phyloP scores from a whole-genome alignment of 1,140 invertebrate species.

The Telenomus remus region DNA sequence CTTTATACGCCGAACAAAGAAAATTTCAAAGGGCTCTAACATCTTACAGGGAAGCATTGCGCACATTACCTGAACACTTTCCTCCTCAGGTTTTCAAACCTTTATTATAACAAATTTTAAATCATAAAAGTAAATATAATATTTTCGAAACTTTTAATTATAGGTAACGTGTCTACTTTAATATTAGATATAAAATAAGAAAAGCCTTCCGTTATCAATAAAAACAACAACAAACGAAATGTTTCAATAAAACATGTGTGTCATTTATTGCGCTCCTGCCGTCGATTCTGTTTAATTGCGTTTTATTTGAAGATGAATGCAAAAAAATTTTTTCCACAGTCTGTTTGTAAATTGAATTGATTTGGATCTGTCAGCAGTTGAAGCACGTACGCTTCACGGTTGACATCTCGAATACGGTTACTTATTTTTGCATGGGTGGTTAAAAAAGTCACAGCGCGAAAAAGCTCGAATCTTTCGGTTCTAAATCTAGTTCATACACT shows the following conservation, averaged over 20 bases:
- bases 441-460: too few species aligned
- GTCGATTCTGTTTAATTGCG: not conserved
- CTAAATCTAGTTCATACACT: too few species aligned
- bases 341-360: too few species aligned
- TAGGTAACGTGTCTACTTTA: conserved; percentile 54
- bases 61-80: conserved; percentile 87
- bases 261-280: not conserved
- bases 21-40: conserved; percentile 89
- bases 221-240: conserved; percentile 21
- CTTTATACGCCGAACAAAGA: conserved; percentile 91
- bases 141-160: conserved; percentile 57
- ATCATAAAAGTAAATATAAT: conserved; percentile 54
- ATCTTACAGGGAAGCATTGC: conserved; percentile 91
- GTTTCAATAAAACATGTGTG: conserved; percentile 36
- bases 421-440: too few species aligned
- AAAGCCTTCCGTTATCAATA: conserved; percentile 54
- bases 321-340: too few species aligned
- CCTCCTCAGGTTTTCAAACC: conserved; percentile 81
- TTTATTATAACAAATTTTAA: conserved; percentile 55
- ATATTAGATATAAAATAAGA: conserved; percentile 54
- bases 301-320: too few species aligned
- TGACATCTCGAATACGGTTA: too few species aligned
- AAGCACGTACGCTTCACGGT: too few species aligned
- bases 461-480: too few species aligned
- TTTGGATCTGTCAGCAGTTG: too few species aligned